Evolutionary conservation across 2,888 invertebrate genomes (phyloP), one percentile per base, ranked within the genome.

Genomic region (Melipona beecheii): DNA sequence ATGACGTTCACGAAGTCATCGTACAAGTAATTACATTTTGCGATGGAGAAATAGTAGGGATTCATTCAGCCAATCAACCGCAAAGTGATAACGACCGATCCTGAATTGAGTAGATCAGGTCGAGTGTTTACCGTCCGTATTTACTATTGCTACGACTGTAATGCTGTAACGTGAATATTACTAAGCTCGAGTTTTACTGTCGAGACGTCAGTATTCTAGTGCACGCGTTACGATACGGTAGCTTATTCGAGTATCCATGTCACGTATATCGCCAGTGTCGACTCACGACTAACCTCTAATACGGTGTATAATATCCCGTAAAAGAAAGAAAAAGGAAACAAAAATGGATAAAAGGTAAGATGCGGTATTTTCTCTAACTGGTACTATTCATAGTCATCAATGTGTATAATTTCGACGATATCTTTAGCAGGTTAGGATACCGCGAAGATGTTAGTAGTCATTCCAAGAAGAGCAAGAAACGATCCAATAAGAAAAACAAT

Each of bases 381-480:
- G 15, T 50, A 43, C 24, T 1, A n/a, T 68, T 60, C 4, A 27
- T n/a, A 9, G 0, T 62, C n/a, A n/a, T 54, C 21, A 27, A 24
- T 58, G 9, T 43, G 21, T 21, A 75, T 31, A 78, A 68, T 27
- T 11, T 5, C 17, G 15, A 74, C 15, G 43, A 49, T 11, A 70
- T 56, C 24, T 70, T 54, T 56, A 19, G 27, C 56, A 85, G 68
- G 81, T 86, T 89, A 77, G 91, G 15, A 81, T 43, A 81, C 60
- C 85, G 82, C 62, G 85, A 88, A 58, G 80, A 75, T 66, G 50
- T 81, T 4, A 75, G 85, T 49, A 82, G 73, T 70, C 79, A 84
- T 68, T 85, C 89, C 9, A 90, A 89, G n/a, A 92, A 89, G 75
- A 86, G 50, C 27, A 92, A 90, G 72, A 92, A 90, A 80, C 87